phyloP scores from a whole-genome alignment of 2,113 vertebrate species.

The Cephalopterus ornatus region DNA sequence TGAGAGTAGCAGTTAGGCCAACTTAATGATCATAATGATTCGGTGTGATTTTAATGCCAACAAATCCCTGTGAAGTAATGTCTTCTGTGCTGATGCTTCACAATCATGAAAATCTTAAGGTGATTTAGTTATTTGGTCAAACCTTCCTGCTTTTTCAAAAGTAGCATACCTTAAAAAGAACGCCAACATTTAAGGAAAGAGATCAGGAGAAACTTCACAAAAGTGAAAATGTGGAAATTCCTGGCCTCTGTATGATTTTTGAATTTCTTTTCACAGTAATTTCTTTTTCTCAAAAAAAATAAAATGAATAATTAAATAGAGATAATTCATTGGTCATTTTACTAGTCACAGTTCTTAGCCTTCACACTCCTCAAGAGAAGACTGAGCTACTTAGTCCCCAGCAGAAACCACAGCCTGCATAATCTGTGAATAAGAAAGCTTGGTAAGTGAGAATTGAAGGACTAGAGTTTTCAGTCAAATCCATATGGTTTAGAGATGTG shows the following conservation, averaged over 20 bases:
- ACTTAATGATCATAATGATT: not conserved
- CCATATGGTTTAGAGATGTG: not conserved
- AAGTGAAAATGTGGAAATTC: not conserved
- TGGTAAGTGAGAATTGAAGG: not conserved
- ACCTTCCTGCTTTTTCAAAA: not conserved
- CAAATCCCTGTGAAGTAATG: not conserved
- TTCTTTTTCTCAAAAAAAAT: not conserved
- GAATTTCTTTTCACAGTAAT: not conserved
- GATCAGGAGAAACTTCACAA: not conserved
- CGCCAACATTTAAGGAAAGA: not conserved
- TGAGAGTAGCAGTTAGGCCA: not conserved
- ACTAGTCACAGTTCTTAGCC: not conserved
- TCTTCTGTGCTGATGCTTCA: not conserved
- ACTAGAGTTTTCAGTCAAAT: not conserved
- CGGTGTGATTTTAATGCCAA: not conserved
- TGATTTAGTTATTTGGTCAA: not conserved
- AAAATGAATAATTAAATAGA: not conserved
- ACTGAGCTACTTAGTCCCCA: not conserved
- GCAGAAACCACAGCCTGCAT: not conserved
- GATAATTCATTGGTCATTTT: not conserved
- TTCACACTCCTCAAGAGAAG: not conserved
- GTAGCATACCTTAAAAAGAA: not conserved
- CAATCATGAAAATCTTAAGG: not conserved
- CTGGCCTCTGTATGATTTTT: not conserved
- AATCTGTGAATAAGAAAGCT: not conserved